These are phyloP conservation scores for Catostylus mosaicus DNA, from an alignment of 30 jellyfish, hydroid and myxozoan genomes.

Conservation along the genomic window DNA sequence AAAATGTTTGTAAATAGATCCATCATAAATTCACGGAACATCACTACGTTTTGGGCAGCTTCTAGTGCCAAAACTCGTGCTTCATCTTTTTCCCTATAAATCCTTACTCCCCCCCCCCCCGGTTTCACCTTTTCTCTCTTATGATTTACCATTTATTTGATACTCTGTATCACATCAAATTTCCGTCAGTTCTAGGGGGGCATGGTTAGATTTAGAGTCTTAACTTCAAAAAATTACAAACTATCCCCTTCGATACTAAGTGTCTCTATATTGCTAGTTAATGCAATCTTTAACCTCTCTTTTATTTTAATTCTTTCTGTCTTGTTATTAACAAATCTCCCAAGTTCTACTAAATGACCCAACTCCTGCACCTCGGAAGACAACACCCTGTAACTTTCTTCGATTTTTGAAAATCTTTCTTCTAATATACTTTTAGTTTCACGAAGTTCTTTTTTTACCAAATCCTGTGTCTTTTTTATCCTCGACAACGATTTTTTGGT, in stretches of 20 bases:
- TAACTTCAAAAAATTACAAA: not conserved
- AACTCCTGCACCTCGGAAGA: slow-evolving; percentile 22
- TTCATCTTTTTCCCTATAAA: too few species aligned
- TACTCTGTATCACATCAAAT: too few species aligned
- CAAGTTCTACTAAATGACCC: slow-evolving; percentile 29
- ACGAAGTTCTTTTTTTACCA: slow-evolving; percentile 3
- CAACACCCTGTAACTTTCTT: not conserved
- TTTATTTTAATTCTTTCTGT: slow-evolving; percentile 9
- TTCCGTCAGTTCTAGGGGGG: too few species aligned
- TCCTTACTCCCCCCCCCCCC: too few species aligned
- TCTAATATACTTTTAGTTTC: not conserved
- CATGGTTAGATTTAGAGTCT: too few species aligned
- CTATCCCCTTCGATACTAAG: not conserved
- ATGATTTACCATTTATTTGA: too few species aligned
- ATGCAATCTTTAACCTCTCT: slow-evolving; percentile 13
- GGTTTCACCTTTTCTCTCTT: too few species aligned
- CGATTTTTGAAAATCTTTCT: not conserved
- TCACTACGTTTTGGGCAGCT: too few species aligned
- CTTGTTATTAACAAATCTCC: slow-evolving; percentile 36
- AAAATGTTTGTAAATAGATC: too few species aligned
- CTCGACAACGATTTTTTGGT: slow-evolving; percentile 8
- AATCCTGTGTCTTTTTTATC: not conserved
- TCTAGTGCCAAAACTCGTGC: too few species aligned
- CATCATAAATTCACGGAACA: too few species aligned
- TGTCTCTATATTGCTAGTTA: not conserved